These are phyloP conservation scores for Tyto alba DNA, from an alignment of 2,113 vertebrate genomes.

Conservation along the genomic window DNA sequence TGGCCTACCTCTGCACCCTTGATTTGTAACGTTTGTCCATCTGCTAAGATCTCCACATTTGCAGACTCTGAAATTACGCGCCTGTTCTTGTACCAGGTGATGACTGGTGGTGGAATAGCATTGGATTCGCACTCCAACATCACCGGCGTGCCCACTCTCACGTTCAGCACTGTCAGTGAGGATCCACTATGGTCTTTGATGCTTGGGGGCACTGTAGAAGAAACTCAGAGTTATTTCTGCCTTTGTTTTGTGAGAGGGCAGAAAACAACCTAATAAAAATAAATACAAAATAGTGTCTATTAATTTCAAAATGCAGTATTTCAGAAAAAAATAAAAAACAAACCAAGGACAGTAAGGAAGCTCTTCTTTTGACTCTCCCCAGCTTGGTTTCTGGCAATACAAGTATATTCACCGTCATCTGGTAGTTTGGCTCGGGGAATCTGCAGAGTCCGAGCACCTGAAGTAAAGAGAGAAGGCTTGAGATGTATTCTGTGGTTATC, in stretches of 20 bases:
- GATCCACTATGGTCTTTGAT: constrained; percentile 82
- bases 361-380: constrained; percentile 87
- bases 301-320: not conserved
- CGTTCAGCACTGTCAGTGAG: constrained; percentile 76
- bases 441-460: constrained; percentile 90
- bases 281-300: not conserved
- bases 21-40: constrained; percentile 81
- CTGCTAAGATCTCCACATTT: constrained; percentile 70
- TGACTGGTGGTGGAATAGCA: constrained; percentile 85
- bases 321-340: constrained; percentile 16
- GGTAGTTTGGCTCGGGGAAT: constrained; percentile 86
- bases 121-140: constrained; percentile 87
- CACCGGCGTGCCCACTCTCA: constrained; percentile 74
- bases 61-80: constrained; percentile 72
- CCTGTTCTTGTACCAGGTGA: constrained; percentile 94
- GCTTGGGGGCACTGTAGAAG: constrained; percentile 85
- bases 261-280: not conserved
- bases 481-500: not conserved
- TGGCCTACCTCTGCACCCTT: constrained; percentile 81
- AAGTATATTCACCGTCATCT: constrained; percentile 89
- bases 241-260: not conserved
- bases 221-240: not conserved
- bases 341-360: constrained; percentile 88
- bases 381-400: constrained; percentile 88
- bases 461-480: not conserved